These are phyloP conservation scores for Xerus rutilus DNA, from an alignment of 2,797 vertebrate genomes.

Conservation along the genomic window DNA sequence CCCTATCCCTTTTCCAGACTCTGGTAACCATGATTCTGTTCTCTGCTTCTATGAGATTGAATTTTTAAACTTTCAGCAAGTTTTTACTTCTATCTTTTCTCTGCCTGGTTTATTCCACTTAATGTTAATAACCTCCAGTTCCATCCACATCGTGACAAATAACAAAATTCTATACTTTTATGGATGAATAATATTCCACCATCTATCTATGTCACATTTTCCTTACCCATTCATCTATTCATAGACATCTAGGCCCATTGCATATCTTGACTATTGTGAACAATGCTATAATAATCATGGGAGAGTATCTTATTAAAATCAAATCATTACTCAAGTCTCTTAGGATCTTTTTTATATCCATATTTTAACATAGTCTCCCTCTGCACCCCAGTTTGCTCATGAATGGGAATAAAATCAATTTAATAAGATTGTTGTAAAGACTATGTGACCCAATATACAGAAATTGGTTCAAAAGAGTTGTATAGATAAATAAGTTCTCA, in stretches of 20 bases:
- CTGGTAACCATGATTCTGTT: background rate
- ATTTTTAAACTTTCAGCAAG: background rate
- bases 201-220: background rate
- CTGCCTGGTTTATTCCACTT: background rate
- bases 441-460: background rate
- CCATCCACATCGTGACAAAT: background rate
- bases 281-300: background rate
- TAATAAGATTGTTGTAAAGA: background rate
- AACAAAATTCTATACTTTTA: background rate
- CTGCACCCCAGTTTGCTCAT: background rate
- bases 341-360: background rate
- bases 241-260: background rate
- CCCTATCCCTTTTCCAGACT: background rate
- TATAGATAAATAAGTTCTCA: background rate
- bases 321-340: background rate
- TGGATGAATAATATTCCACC: background rate
- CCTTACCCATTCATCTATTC: background rate
- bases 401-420: background rate
- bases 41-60: background rate
- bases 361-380: slow-evolving; percentile 6
- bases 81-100: background rate
- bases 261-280: background rate
- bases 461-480: background rate
- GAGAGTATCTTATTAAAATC: background rate
- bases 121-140: background rate